Evolutionary conservation across 2,113 vertebrate species (phyloP), one percentile per base, ranked within the genome.

Genomic region (Equus quagga): DNA sequence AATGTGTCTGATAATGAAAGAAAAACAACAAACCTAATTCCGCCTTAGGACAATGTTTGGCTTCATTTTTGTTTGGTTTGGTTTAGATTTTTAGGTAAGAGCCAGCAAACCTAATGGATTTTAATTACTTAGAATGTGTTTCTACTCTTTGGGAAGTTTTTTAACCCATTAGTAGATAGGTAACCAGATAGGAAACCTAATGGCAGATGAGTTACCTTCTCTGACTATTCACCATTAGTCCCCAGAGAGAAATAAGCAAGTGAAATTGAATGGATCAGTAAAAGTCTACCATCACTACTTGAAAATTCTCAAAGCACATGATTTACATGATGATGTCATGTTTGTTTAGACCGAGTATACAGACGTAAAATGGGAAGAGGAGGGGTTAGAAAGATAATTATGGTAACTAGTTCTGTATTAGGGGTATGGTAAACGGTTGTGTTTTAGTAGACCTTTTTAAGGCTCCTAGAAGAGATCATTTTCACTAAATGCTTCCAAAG

Each of bases 61-160:
- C 9, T 91, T 90, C 83, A 76, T 69, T 93, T 80, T 89, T 31
- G 33, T 62, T 86, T 81, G 24, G 26, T 80, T 90, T 91, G 36
- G 54, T 96, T 91, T 82, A 31, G 19, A 23, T 64, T 80, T 97
- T 94, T 65, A 85, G 15, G 58, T 64, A 79, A 86, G 15, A 94
- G 23, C 8, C 49, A 91, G 67, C 24, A 58, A 83, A 41, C 2
- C 6, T 89, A 95, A 72, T 93, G 70, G 28, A 80, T 80, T 91
- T 91, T 93, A 96, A 93, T 93, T 82, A 28, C 44, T 93, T 54
- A 12, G 54, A 80, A 93, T 97, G 24, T 89, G n/a, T 87, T 97
- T 93, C 54, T 73, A 67, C 12, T 64, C 23, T 91, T 96, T 79
- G 65, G 10, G 75, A 70, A 44, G 18, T 70, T 83, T 78, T 83